Evolutionary conservation across 2,797 vertebrate genomes (phyloP).

Genomic region (Takifugu ocellatus): DNA sequence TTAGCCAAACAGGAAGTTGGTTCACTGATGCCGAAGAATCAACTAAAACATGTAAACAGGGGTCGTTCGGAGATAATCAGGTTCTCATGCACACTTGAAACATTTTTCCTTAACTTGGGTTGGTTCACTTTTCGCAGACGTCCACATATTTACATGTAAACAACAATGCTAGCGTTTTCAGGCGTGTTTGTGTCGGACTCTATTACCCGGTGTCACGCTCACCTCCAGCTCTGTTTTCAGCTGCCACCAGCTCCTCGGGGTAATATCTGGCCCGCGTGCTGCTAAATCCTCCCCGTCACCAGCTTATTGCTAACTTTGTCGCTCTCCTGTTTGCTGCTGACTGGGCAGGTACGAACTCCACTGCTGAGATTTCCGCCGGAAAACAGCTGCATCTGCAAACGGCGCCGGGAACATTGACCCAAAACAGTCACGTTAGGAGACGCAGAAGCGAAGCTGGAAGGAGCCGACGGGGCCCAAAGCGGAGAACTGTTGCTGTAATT

Average conservation of each 20-base stretch:
- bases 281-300: not conserved
- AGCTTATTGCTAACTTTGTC: not conserved
- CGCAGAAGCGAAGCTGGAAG: constrained; percentile 1
- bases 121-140: not conserved
- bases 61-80: no score
- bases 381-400: not conserved
- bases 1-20: no score
- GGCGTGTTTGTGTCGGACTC: not conserved
- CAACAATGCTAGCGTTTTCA: not conserved
- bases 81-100: not conserved
- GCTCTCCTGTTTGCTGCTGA: not conserved
- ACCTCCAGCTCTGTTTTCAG: not conserved
- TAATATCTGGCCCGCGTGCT: not conserved
- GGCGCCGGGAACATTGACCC: not conserved
- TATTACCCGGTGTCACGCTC: not conserved
- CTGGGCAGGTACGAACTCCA: not conserved
- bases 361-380: not conserved
- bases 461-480: not conserved
- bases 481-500: not conserved
- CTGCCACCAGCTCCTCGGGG: not conserved
- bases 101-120: no score
- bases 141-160: no score
- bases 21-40: no score
- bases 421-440: not conserved
- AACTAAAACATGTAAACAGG: no score